These are phyloP conservation scores for Agonum fuliginosum DNA, from an alignment of 2,888 invertebrate species.

Conservation along the genomic window DNA sequence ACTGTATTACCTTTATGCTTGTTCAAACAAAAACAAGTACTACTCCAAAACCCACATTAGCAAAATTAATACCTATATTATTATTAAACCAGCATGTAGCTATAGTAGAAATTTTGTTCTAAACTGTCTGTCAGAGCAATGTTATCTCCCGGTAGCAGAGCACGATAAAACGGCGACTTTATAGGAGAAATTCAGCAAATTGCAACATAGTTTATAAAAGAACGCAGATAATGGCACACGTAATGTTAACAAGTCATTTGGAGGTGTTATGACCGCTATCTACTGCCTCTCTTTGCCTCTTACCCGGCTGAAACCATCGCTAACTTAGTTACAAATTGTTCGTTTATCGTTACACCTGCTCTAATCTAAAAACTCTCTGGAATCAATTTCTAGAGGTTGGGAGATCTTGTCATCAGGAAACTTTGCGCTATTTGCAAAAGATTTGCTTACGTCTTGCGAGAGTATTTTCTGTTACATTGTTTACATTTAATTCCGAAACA, in stretches of 20 bases:
- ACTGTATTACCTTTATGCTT: too few relatives aligned
- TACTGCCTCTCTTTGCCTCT: neutral
- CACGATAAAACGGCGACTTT: conserved; percentile 35
- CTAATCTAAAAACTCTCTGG: neutral
- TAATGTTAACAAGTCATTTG: conserved; percentile 46
- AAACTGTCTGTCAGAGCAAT: neutral
- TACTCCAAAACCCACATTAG: neutral
- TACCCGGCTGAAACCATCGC: neutral
- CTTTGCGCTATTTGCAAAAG: neutral
- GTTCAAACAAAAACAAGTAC: too few relatives aligned
- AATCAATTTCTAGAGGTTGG: neutral
- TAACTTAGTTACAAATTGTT: conserved; percentile 8
- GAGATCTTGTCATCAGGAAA: neutral
- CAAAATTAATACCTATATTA: neutral
- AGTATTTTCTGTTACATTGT: conserved; percentile 20
- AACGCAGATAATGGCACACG: conserved; percentile 33
- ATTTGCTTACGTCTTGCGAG: neutral
- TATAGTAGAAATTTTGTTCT: too few relatives aligned
- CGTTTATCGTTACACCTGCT: neutral
- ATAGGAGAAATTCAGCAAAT: conserved; percentile 41
- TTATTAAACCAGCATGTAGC: too few relatives aligned
- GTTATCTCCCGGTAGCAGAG: conserved; percentile 1
- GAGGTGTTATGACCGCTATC: conserved; percentile 43
- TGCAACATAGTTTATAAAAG: conserved; percentile 47
- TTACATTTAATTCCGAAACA: conserved; percentile 24